phyloP scores from a whole-genome alignment of 2,888 invertebrate genomes.

The Ophraella communa region DNA sequence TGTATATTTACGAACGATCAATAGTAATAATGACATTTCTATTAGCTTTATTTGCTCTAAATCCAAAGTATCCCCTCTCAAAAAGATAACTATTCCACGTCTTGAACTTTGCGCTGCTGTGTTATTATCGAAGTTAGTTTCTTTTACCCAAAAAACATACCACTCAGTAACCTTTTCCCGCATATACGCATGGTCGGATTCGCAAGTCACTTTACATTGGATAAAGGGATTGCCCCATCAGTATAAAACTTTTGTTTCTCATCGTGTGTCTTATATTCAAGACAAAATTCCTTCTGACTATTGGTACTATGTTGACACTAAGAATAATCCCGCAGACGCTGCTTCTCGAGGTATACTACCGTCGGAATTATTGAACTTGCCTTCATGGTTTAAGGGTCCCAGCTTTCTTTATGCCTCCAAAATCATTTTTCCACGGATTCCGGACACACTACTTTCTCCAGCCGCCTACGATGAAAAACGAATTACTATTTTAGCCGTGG shows the following conservation, averaged over 20 bases:
- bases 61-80: neutral
- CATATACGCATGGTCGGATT: constrained; percentile 7
- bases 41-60: neutral
- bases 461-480: no score
- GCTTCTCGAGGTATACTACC: neutral
- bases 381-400: neutral
- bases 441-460: no score
- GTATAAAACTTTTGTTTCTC: constrained; percentile 17
- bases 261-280: neutral
- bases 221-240: constrained; percentile 20
- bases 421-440: no score
- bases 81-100: neutral
- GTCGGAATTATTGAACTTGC: neutral
- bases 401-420: no score
- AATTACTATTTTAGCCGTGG: no score
- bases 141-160: neutral
- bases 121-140: constrained; percentile 3
- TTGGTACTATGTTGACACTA: neutral
- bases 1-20: neutral
- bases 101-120: neutral
- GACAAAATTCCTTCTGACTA: neutral
- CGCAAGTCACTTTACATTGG: constrained; percentile 25
- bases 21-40: neutral
- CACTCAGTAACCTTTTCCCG: neutral
- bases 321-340: neutral